Evolutionary conservation across 1,140 invertebrate species (phyloP).

Genomic region (Caerostris extrusa): DNA sequence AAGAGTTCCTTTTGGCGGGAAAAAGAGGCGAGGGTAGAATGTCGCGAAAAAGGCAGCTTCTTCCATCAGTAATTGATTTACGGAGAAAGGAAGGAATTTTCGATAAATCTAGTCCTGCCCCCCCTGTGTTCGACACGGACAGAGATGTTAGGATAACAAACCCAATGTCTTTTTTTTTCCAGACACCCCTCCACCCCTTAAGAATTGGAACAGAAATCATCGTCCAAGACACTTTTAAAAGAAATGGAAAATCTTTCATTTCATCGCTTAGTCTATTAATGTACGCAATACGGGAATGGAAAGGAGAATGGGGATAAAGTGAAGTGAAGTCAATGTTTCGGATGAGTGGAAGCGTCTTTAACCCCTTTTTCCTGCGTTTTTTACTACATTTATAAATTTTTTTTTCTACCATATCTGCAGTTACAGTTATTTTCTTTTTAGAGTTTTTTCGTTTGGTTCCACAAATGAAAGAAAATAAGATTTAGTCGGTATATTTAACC

Average conservation of each 20-base stretch:
- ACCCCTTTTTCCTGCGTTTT: neutral
- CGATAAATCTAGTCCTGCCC: slow-evolving; percentile 7
- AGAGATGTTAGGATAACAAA: slow-evolving; percentile 55
- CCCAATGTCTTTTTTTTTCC: slow-evolving; percentile 11
- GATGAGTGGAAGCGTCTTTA: neutral
- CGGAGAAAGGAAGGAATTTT: slow-evolving; percentile 44
- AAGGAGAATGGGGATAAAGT: neutral
- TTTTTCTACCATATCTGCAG: neutral
- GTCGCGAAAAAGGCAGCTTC: slow-evolving; percentile 63
- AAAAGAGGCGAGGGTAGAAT: neutral
- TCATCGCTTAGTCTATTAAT: slow-evolving; percentile 29
- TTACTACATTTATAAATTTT: neutral
- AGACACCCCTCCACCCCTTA: neutral
- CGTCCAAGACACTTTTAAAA: slow-evolving; percentile 37
- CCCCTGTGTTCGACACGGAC: slow-evolving; percentile 17
- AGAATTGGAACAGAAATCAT: slow-evolving; percentile 21
- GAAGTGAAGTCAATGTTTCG: slow-evolving; percentile 15
- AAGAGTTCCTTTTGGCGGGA: neutral
- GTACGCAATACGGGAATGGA: neutral
- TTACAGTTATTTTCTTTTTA: neutral
- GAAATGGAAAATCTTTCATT: slow-evolving; percentile 53
- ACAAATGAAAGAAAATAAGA: slow-evolving; percentile 1
- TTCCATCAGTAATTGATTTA: slow-evolving; percentile 74
- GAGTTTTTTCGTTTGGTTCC: neutral
- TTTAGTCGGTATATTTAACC: neutral